Base-by-base conservation (phyloP, 2,797 vertebrate genomes). In the Triplophysa yarkandensis region DNA sequence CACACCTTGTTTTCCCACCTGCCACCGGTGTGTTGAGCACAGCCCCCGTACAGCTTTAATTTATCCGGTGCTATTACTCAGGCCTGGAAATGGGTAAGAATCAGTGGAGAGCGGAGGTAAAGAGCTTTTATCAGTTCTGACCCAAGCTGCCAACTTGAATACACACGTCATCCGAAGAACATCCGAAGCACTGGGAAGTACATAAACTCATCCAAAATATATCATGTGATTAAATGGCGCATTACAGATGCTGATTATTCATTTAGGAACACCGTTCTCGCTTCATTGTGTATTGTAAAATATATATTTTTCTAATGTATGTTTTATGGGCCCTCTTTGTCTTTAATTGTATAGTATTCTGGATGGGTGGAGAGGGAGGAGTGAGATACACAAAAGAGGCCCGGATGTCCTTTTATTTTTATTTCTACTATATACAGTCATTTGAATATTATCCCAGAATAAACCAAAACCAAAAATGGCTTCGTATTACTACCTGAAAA, bases 11-110 rank as follows among this genome's bases (percentile, higher is more conserved):
- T 34, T 13, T 58, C 28, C 6, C 43, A 67, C 21, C 19, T 13
- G 55, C 21, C 68, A 64, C 55, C 46, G 32, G 27, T 8, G 4
- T 55, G 9, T 6, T 34, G 70, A 64, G 14, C 32, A 55, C 65
- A 76, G 77, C 52, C 66, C 30, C 30, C n/a, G 7, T 23, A 21
- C 34, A 70, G 39, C 63, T 76, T 7, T 67, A 28, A 71, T 76
- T 36, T 44, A 60, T 68, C 52, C 43, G 23, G 69, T 43, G 39
- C 48, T 57, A 58, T 58, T 58, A 11, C 50, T 65, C 36, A 41
- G 14, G 11, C 23, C 32, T 72, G 34, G 46, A 64, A 64, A 63
- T 64, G 71, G 50, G n/a, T 73, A 32, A 44, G 61, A 32, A 44
- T 44, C 52, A 55, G 55, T 58, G 55, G 27, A 32, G 14, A 65